Conservation (phyloP, 2,113 vertebrate species). For the Ceyx cyanopectus region DNA sequence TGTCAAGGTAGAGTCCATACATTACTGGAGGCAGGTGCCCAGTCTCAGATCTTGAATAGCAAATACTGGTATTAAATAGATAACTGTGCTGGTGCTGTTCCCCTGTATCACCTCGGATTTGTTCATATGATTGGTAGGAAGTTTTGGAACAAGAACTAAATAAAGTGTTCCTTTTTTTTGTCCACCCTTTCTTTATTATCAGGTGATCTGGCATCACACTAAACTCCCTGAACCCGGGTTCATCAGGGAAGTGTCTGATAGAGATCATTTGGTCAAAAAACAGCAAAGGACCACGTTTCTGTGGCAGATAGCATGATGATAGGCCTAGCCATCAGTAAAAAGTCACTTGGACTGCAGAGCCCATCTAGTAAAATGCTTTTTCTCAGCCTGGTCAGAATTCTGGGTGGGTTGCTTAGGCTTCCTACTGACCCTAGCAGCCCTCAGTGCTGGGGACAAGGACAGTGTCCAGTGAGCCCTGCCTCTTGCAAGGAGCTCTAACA, state of each 20-base stretch:
- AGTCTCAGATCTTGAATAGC: neutral
- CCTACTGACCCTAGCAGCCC: rapidly evolving
- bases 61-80: neutral
- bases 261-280: neutral
- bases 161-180: neutral
- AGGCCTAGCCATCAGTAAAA: neutral
- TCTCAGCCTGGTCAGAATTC: neutral
- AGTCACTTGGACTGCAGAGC: neutral
- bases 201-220: neutral
- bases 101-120: neutral
- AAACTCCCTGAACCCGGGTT: rapidly evolving
- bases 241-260: neutral
- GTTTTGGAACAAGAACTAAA: neutral
- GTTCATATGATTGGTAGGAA: neutral
- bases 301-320: neutral
- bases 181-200: neutral
- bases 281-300: neutral
- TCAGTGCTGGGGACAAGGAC: rapidly evolving
- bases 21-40: neutral
- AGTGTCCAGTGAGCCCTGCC: rapidly evolving
- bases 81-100: neutral
- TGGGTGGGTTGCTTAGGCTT: neutral
- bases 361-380: neutral
- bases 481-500: neutral
- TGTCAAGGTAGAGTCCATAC: neutral